Evolutionary conservation across 2,113 vertebrate genomes (phyloP).

Genomic region (Pycnonotus jocosus): DNA sequence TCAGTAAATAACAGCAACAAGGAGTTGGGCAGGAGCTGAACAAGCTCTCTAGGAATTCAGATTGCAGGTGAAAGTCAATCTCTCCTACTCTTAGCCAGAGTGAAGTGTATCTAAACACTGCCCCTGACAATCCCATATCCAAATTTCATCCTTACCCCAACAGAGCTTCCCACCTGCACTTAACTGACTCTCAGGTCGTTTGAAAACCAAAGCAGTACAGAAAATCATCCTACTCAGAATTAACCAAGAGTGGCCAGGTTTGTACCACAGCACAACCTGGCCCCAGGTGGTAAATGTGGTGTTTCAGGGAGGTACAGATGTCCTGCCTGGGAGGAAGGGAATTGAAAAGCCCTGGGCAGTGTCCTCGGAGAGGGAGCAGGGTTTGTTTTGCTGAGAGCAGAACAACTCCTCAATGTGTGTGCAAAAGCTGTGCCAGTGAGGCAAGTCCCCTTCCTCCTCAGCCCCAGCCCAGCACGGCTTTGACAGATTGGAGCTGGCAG

Average conservation of each 20-base stretch:
- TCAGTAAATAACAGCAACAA: neutral
- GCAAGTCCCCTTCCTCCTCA: neutral
- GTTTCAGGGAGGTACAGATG: neutral
- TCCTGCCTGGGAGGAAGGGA: neutral
- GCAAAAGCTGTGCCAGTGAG: neutral
- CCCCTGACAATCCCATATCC: neutral
- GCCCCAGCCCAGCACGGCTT: fast-evolving
- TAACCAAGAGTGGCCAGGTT: neutral
- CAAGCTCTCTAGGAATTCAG: neutral
- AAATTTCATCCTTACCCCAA: neutral
- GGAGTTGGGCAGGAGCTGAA: neutral
- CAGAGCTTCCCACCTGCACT: neutral
- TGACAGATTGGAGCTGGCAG: neutral
- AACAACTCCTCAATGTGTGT: neutral
- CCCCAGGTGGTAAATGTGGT: fast-evolving
- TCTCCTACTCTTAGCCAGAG: neutral
- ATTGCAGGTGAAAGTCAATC: neutral
- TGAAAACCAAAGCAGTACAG: neutral
- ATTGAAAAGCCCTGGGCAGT: neutral
- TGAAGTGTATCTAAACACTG: neutral
- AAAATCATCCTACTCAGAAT: neutral
- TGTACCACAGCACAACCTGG: neutral
- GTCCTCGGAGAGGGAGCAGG: neutral
- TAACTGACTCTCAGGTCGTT: neutral
- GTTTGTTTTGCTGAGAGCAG: neutral